Conservation (phyloP, 2,888 invertebrate genomes). For the Caenorhabditis sp. region DNA sequence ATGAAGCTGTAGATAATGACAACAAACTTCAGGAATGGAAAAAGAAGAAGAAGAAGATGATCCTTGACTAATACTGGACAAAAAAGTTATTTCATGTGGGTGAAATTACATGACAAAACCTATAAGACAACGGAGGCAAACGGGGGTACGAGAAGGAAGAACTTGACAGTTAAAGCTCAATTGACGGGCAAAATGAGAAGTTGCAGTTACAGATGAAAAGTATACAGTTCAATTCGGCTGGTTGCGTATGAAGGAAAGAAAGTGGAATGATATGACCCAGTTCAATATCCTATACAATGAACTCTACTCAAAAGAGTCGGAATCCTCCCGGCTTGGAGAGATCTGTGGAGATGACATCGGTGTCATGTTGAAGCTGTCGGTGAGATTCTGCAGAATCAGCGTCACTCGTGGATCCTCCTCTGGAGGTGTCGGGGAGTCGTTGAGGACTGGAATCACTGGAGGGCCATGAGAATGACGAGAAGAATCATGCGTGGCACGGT, state of each 20-base stretch:
- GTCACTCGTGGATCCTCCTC: constrained; percentile 44
- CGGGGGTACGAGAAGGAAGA: constrained; percentile 1
- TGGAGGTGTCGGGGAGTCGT: not conserved
- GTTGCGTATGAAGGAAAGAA: constrained; percentile 13
- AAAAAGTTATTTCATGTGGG: not conserved
- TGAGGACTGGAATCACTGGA: constrained; percentile 26
- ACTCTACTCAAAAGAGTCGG: constrained; percentile 41
- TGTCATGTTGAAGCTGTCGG: constrained; percentile 50
- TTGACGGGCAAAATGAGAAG: constrained; percentile 1
- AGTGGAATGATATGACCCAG: constrained; percentile 51
- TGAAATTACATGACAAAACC: constrained; percentile 14
- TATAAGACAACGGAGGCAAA: constrained; percentile 13
- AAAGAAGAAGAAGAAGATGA: constrained; percentile 19
- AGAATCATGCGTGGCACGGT: constrained; percentile 84
- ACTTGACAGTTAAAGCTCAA: constrained; percentile 23
- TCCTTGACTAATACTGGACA: constrained; percentile 52
- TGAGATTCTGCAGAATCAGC: constrained; percentile 47
- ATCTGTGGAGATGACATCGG: constrained; percentile 60
- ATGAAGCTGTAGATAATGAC: not conserved
- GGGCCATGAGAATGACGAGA: constrained; percentile 12
- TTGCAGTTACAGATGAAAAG: constrained; percentile 14
- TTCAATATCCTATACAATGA: not conserved
- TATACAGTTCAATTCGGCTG: constrained; percentile 28
- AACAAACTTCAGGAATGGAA: not conserved
- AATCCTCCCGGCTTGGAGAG: constrained; percentile 47